These are phyloP conservation scores for Dusona sp. DNA, from an alignment of 2,888 invertebrate genomes.

Conservation along the genomic window DNA sequence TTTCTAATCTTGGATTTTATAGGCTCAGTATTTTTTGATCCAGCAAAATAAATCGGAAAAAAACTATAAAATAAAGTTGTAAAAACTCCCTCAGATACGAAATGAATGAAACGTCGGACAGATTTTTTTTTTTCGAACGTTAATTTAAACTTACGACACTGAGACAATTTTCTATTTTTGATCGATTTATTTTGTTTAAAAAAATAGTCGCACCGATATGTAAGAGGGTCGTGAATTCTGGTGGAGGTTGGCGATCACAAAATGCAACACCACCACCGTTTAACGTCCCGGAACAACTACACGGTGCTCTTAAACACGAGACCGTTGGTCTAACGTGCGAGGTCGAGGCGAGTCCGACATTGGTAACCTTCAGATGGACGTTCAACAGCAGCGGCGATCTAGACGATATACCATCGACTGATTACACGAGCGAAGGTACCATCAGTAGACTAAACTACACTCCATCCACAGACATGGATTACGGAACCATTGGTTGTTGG, in stretches of 20 bases:
- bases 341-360: constrained; percentile 94
- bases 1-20: no score
- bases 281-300: constrained; percentile 91
- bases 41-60: no score
- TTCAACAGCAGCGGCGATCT: constrained; percentile 95
- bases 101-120: no score
- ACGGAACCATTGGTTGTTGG: constrained; percentile 95
- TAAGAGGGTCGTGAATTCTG: constrained; percentile 77
- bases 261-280: constrained; percentile 76
- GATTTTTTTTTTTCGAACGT: not conserved
- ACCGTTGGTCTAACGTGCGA: constrained; percentile 93
- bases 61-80: no score
- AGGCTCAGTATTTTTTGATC: no score
- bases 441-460: constrained; percentile 93
- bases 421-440: constrained; percentile 87
- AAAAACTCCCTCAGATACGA: no score
- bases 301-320: constrained; percentile 94
- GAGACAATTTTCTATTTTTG: not conserved
- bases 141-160: not conserved
- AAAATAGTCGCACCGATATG: constrained; percentile 81
- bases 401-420: constrained; percentile 90
- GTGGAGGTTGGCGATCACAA: constrained; percentile 71
- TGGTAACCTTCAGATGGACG: constrained; percentile 95
- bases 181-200: not conserved
- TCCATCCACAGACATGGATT: constrained; percentile 94